phyloP scores from a whole-genome alignment of 1,140 invertebrate genomes.

The Episyrphus balteatus region DNA sequence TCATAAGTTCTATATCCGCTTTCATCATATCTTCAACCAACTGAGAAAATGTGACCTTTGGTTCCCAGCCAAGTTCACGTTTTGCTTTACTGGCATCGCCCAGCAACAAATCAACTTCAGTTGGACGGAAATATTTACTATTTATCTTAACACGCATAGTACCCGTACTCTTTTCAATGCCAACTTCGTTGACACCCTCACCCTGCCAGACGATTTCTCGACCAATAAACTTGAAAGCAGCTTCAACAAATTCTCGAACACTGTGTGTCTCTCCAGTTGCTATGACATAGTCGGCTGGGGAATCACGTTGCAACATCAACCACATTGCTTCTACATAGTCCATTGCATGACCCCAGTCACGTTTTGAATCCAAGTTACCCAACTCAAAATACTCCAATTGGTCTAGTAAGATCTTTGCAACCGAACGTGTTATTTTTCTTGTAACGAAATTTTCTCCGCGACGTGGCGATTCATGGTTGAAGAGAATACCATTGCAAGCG shows the following conservation, averaged over 20 bases:
- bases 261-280: constrained; percentile 92
- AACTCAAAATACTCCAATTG: constrained; percentile 80
- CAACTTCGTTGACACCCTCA: constrained; percentile 72
- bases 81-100: constrained; percentile 88
- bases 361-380: constrained; percentile 89
- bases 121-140: constrained; percentile 91
- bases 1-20: constrained; percentile 89
- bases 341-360: constrained; percentile 99
- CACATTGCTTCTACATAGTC: constrained; percentile 99
- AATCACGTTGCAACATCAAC: constrained; percentile 94
- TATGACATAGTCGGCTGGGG: constrained; percentile 93
- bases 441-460: constrained; percentile 99
- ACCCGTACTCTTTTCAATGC: constrained; percentile 69
- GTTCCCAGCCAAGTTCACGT: constrained; percentile 74
- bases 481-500: constrained; percentile 96
- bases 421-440: constrained; percentile 92
- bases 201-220: constrained; percentile 76
- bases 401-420: constrained; percentile 90
- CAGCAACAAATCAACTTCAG: constrained; percentile 88
- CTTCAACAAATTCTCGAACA: constrained; percentile 93
- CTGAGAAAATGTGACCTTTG: constrained; percentile 71
- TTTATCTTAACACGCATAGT: constrained; percentile 83
- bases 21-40: constrained; percentile 94
- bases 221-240: constrained; percentile 71
- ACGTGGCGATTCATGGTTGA: constrained; percentile 98